phyloP scores from a whole-genome alignment of 2,797 vertebrate species.

The Manis crassicaudata region DNA sequence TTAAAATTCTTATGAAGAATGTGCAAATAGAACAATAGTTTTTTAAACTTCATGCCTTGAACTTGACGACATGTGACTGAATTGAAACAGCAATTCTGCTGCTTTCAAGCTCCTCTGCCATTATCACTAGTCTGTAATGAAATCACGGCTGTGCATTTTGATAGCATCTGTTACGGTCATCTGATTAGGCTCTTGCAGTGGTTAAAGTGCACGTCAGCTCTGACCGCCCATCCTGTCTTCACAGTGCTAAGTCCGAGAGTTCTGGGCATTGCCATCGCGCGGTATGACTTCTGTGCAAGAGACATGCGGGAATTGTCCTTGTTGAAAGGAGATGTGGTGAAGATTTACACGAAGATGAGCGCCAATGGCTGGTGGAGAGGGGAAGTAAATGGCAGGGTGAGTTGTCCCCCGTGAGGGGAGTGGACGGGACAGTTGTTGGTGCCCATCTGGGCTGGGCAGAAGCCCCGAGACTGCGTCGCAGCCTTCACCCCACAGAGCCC shows the following conservation, averaged over 20 bases:
- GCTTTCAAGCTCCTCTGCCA: slow-evolving; percentile 60
- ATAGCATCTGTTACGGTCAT: not conserved
- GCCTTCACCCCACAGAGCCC: too few species aligned
- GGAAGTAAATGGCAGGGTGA: slow-evolving; percentile 95
- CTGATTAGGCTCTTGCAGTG: not conserved
- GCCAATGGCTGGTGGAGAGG: slow-evolving; percentile 99
- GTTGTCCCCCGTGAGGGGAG: slow-evolving; percentile 38
- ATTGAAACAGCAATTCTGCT: slow-evolving; percentile 49
- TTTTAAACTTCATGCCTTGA: not conserved
- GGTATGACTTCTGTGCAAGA: slow-evolving; percentile 98
- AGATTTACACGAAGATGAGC: slow-evolving; percentile 97
- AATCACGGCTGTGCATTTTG: slow-evolving; percentile 48
- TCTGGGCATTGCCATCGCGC: slow-evolving; percentile 95
- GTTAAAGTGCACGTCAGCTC: rapidly evolving
- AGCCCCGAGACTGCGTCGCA: rapidly evolving
- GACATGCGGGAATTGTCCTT: slow-evolving; percentile 96
- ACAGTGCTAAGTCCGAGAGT: slow-evolving; percentile 95
- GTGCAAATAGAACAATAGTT: not conserved
- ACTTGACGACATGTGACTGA: not conserved
- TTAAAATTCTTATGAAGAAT: not conserved
- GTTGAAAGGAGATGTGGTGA: slow-evolving; percentile 95
- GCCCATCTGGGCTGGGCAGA: rapidly evolving
- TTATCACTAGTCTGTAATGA: slow-evolving; percentile 14
- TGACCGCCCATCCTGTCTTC: slow-evolving; percentile 27
- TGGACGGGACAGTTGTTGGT: rapidly evolving